A percentile compares a stretch with the other conserved stretches of the same genome.
Evolutionary conservation across 2,797 vertebrate species (phyloP).

Genomic region (Pangasius larnaudii): DNA sequence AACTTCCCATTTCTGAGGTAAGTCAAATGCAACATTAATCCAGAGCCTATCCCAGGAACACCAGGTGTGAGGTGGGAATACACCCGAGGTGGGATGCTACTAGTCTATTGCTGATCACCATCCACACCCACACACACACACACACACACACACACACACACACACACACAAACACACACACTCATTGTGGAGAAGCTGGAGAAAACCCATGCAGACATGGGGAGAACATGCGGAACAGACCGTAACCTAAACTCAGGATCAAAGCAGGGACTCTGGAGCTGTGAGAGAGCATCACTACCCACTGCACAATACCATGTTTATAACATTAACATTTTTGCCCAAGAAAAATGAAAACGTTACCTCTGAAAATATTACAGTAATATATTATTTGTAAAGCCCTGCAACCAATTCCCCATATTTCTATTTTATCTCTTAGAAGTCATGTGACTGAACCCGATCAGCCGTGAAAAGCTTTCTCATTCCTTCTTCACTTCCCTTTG

Average conservation of each 20-base stretch:
- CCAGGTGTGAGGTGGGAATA: background rate
- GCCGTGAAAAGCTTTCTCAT: background rate
- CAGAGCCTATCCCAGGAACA: background rate
- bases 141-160: too few species aligned
- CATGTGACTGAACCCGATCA: background rate
- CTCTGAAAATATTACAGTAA: too few species aligned
- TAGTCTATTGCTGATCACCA: too few species aligned
- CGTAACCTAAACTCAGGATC: background rate
- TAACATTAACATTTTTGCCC: background rate
- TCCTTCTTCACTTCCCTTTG: background rate
- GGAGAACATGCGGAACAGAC: background rate
- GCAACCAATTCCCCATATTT: background rate
- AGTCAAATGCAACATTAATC: too few species aligned
- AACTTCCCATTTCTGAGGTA: too few species aligned
- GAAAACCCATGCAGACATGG: background rate
- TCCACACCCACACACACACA: too few species aligned
- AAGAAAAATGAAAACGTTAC: background rate
- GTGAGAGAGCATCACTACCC: background rate
- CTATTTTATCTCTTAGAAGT: background rate
- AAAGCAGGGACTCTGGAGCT: background rate
- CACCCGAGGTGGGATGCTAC: too few species aligned
- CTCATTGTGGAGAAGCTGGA: background rate
- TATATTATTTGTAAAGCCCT: background rate
- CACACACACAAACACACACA: too few species aligned
- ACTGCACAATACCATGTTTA: background rate